A percentile compares a stretch with the other conserved stretches of the same genome.
These are phyloP conservation scores for Tachyglossus aculeatus DNA, from an alignment of 2,797 vertebrate genomes.

Conservation along the genomic window DNA sequence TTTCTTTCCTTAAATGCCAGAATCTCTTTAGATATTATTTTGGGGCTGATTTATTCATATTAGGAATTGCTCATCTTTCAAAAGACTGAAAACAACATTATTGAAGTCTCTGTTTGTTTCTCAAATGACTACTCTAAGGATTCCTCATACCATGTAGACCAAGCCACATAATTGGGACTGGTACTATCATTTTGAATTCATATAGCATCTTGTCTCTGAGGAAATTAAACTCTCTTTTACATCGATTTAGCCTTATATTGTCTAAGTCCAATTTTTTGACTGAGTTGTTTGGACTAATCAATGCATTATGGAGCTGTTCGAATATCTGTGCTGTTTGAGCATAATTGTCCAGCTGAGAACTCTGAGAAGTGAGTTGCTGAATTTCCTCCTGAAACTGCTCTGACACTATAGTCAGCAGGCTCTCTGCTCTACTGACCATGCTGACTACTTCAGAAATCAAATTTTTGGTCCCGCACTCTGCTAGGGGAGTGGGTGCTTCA, in stretches of 20 bases:
- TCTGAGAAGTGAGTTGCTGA: neutral
- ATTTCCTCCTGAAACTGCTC: neutral
- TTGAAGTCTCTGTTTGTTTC: too few relatives aligned
- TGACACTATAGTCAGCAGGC: neutral
- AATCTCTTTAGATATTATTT: slow-evolving; percentile 27
- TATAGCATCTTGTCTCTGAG: neutral
- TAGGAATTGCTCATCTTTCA: neutral
- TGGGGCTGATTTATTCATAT: neutral
- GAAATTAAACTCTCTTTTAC: neutral
- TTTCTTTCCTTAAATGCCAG: slow-evolving; percentile 41
- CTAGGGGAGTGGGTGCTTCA: neutral
- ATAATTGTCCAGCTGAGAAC: neutral
- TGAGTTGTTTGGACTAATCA: neutral
- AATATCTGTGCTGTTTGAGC: neutral
- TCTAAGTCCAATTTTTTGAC: slow-evolving; percentile 25
- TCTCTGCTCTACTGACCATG: neutral
- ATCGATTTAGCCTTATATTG: slow-evolving; percentile 13
- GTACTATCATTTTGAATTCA: neutral
- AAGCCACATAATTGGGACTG: neutral
- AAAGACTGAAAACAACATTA: neutral
- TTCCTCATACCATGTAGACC: neutral
- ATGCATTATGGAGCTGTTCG: neutral
- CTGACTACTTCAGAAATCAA: neutral
- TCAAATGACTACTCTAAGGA: slow-evolving; percentile 7
- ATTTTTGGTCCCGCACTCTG: neutral